phyloP scores from a whole-genome alignment of 1,140 invertebrate genomes.

The Drosophila biarmipes region DNA sequence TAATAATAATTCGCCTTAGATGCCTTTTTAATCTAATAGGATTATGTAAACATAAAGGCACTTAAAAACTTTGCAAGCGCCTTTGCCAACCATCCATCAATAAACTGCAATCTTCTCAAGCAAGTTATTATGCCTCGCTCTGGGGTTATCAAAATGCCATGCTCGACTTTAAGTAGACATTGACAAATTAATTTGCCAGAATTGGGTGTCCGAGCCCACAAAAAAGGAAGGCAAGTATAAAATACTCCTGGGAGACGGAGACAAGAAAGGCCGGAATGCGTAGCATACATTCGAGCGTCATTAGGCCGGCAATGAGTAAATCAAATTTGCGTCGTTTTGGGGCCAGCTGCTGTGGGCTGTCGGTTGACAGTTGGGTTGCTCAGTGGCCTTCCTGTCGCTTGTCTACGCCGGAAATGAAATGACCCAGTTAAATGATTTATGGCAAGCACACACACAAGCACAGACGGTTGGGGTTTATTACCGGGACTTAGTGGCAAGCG shows the following conservation, averaged over 20 bases:
- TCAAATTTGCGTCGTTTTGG: constrained; percentile 74
- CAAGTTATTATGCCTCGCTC: constrained; percentile 23
- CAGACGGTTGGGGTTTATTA: constrained; percentile 34
- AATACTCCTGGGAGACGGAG: constrained; percentile 7
- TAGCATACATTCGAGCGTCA: constrained; percentile 60
- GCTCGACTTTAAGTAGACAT: constrained; percentile 79
- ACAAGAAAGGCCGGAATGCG: neutral
- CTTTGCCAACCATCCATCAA: constrained; percentile 31
- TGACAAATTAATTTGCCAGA: constrained; percentile 76
- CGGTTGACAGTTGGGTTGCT: constrained; percentile 60
- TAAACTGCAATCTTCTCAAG: constrained; percentile 23
- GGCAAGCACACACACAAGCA: constrained; percentile 24
- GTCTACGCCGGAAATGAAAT: constrained; percentile 79
- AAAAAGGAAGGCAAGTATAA: neutral
- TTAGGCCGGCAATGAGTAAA: constrained; percentile 72
- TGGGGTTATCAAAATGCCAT: constrained; percentile 52
- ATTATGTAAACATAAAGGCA: neutral
- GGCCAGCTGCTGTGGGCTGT: constrained; percentile 49
- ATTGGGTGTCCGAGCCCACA: constrained; percentile 5
- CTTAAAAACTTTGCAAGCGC: constrained; percentile 18
- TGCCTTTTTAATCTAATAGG: neutral
- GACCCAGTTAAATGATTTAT: constrained; percentile 83
- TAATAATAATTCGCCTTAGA: too few relatives aligned
- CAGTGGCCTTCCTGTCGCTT: constrained; percentile 68
- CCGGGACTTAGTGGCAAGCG: constrained; percentile 49